Evolutionary conservation across 2,113 vertebrate genomes (phyloP).

Genomic region (Phaethon lepturus): DNA sequence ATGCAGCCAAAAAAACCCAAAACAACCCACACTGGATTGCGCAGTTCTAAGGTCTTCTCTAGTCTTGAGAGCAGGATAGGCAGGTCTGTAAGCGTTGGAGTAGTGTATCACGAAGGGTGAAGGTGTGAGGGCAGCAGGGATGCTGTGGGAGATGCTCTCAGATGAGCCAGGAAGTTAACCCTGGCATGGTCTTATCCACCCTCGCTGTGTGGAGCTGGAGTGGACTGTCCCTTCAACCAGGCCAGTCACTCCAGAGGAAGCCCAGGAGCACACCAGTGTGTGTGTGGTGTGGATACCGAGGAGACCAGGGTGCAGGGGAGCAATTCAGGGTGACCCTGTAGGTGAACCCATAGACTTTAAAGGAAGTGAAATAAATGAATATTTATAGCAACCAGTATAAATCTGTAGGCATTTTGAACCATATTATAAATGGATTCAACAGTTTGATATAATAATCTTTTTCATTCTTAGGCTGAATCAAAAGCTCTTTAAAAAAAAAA

Average conservation of each 20-base stretch:
- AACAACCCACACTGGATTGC: neutral
- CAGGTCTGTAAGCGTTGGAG: neutral
- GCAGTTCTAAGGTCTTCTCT: neutral
- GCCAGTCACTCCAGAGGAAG: neutral
- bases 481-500: neutral
- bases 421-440: neutral
- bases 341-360: neutral
- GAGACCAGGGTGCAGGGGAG: neutral
- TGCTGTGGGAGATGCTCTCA: neutral
- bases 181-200: neutral
- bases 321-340: neutral
- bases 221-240: neutral
- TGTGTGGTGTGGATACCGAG: neutral
- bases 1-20: neutral
- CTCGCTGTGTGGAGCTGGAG: accelerated
- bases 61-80: neutral
- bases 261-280: accelerated
- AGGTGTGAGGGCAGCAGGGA: neutral
- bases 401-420: neutral
- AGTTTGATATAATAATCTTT: neutral
- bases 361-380: neutral
- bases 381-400: neutral
- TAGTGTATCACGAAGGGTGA: neutral
- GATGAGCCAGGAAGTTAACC: neutral
- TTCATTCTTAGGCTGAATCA: neutral